A percentile compares a stretch with the other conserved stretches of the same genome.
These are phyloP conservation scores for Delphinapterus leucas DNA, from an alignment of 2,113 vertebrate species.

Conservation along the genomic window DNA sequence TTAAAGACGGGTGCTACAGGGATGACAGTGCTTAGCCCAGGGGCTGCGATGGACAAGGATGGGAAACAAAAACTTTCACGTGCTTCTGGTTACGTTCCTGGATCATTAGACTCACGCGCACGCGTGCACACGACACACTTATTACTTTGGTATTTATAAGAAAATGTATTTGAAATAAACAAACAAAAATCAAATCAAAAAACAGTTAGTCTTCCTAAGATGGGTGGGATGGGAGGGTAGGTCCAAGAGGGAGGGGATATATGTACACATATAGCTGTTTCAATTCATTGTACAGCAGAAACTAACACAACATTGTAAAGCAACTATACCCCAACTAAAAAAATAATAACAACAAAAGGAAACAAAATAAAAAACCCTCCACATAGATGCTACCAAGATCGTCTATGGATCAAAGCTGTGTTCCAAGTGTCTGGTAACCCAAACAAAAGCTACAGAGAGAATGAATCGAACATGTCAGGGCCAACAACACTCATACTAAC, in stretches of 20 bases:
- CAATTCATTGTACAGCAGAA: too few species aligned
- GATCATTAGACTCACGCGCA: background rate
- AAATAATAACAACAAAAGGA: background rate
- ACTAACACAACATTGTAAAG: too few species aligned
- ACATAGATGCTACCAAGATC: background rate
- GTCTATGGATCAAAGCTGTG: background rate
- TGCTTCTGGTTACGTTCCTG: background rate
- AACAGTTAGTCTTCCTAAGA: background rate
- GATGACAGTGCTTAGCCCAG: background rate
- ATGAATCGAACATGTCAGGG: background rate
- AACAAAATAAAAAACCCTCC: background rate
- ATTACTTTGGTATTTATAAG: background rate
- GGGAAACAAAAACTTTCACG: background rate
- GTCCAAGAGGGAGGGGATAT: too few species aligned
- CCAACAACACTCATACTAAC: background rate
- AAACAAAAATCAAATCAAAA: background rate
- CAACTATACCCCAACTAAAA: too few species aligned
- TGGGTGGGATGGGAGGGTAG: too few species aligned
- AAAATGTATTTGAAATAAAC: background rate
- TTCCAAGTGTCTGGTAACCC: background rate
- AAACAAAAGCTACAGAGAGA: background rate
- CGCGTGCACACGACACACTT: background rate
- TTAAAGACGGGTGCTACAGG: fast-evolving
- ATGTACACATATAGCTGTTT: too few species aligned
- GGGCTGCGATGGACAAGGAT: background rate